A percentile compares a stretch with the other conserved stretches of the same genome.
Evolutionary conservation across 2,797 vertebrate genomes (phyloP).

Genomic region (Phataginus tricuspis): DNA sequence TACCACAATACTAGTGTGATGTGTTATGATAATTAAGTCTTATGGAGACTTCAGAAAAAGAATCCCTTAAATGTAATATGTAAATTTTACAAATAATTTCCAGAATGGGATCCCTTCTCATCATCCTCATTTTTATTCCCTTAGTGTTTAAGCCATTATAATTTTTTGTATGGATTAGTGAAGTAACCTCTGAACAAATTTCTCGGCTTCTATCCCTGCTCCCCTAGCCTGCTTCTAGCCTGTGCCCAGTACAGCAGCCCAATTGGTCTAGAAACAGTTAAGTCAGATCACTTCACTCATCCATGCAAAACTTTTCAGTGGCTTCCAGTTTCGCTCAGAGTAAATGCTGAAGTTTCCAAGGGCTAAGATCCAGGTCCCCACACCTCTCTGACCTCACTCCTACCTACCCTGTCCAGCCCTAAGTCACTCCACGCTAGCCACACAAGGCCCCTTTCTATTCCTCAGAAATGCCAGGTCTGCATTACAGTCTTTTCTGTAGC

Average conservation of each 20-base stretch:
- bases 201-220: neutral
- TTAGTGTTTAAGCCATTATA: neutral
- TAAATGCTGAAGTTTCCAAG: neutral
- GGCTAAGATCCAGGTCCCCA: neutral
- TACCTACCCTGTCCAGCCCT: neutral
- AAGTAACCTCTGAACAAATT: neutral
- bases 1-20: neutral
- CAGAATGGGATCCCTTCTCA: neutral
- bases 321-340: neutral
- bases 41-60: neutral
- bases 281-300: neutral
- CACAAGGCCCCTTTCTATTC: neutral
- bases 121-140: neutral
- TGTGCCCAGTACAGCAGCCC: neutral
- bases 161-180: neutral
- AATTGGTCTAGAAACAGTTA: neutral
- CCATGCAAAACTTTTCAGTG: neutral
- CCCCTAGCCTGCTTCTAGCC: neutral
- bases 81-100: neutral
- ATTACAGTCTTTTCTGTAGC: neutral
- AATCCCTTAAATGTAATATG: neutral
- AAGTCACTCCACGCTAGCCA: too few relatives aligned
- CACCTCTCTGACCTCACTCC: neutral
- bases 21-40: neutral
- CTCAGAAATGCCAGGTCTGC: neutral